phyloP scores from a whole-genome alignment of 2,888 invertebrate species.

The Cryptops parisi region DNA sequence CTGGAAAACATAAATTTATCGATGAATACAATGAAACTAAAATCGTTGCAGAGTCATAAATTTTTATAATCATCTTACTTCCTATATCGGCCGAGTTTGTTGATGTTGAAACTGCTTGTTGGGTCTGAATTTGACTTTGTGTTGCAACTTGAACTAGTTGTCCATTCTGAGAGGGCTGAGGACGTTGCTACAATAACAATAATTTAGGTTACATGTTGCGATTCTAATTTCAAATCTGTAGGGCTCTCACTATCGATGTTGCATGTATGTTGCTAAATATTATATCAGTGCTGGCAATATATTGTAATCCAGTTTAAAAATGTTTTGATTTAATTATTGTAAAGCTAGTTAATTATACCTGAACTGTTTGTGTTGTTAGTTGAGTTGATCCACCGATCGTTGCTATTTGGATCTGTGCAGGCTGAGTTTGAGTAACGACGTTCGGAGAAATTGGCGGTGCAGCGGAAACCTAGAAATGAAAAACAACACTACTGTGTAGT shows the following conservation, averaged over 20 bases:
- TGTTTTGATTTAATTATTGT: not conserved
- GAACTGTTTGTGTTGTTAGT: conserved; percentile 12
- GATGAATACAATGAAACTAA: too few relatives aligned
- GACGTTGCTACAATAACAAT: too few relatives aligned
- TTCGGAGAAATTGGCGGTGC: conserved; percentile 3
- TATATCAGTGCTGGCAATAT: too few relatives aligned
- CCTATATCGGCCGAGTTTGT: conserved; percentile 6
- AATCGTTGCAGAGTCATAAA: too few relatives aligned
- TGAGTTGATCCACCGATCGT: conserved; percentile 13
- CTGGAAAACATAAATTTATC: conserved; percentile 37
- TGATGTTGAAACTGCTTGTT: conserved; percentile 13
- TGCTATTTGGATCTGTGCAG: conserved; percentile 15
- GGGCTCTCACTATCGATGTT: too few relatives aligned
- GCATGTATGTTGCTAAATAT: too few relatives aligned
- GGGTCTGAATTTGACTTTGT: conserved; percentile 7
- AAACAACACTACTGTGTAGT: too few relatives aligned
- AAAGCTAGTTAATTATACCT: conserved; percentile 1
- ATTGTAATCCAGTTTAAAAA: too few relatives aligned
- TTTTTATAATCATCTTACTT: conserved; percentile 8
- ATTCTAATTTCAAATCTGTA: too few relatives aligned
- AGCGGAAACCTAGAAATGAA: not conserved
- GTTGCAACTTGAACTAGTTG: too few relatives aligned
- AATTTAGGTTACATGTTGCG: not conserved
- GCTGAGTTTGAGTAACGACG: conserved; percentile 9
- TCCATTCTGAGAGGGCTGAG: too few relatives aligned